These are phyloP conservation scores for Rhodophaea formosa DNA, from an alignment of 2,888 invertebrate species.

Conservation along the genomic window DNA sequence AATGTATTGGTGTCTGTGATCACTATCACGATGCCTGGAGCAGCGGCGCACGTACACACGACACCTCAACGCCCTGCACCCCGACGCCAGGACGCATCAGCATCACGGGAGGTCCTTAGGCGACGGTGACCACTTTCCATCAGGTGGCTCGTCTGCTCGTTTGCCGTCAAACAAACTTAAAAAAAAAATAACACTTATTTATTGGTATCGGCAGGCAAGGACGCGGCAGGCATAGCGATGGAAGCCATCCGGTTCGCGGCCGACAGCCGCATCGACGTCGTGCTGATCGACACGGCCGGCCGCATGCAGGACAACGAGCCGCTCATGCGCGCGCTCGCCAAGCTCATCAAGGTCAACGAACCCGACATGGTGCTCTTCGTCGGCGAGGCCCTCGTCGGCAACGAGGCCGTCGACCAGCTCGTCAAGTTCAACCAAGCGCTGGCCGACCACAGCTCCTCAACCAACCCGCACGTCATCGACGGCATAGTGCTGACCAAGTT, in stretches of 20 bases:
- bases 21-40: too few species aligned
- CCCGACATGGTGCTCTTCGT: constrained; percentile 99
- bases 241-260: constrained; percentile 96
- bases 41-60: too few species aligned
- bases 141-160: too few species aligned
- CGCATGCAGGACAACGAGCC: constrained; percentile 99
- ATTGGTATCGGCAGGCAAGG: constrained; percentile 84
- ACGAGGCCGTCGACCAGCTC: constrained; percentile 99
- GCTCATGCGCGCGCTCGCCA: constrained; percentile 97
- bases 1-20: too few species aligned
- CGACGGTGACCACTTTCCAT: too few species aligned
- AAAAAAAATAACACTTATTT: too few species aligned
- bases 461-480: constrained; percentile 95
- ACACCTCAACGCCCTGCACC: constrained; percentile 96
- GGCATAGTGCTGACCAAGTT: constrained; percentile 99
- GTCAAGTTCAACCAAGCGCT: constrained; percentile 99
- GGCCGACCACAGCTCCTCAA: constrained; percentile 91
- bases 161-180: too few species aligned
- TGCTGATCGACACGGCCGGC: constrained; percentile 99
- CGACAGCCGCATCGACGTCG: constrained; percentile 92
- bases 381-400: constrained; percentile 99
- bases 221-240: constrained; percentile 98
- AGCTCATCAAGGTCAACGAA: constrained; percentile 97
- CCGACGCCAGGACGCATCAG: constrained; percentile 84
- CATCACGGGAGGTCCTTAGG: too few species aligned